These are phyloP conservation scores for Pelochelys cantorii DNA, from an alignment of 2,797 vertebrate genomes.

Conservation along the genomic window DNA sequence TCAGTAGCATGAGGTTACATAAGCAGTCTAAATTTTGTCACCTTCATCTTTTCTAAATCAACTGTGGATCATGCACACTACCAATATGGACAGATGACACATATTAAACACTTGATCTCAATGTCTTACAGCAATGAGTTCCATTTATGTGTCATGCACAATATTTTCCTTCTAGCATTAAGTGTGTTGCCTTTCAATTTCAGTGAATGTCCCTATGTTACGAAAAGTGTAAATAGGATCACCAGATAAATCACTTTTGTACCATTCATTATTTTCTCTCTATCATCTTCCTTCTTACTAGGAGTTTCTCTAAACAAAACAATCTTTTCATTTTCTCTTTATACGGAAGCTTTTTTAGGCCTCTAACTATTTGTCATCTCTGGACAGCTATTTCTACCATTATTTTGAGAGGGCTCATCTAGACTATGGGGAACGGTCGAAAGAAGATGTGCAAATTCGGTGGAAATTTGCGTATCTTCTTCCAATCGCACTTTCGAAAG, in stretches of 20 bases:
- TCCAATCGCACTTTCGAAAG: too few species aligned
- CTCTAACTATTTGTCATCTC: background rate
- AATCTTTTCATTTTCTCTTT: background rate
- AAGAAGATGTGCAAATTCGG: too few species aligned
- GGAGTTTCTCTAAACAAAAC: background rate
- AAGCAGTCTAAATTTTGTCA: background rate
- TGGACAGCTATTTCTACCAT: background rate
- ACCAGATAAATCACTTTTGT: background rate
- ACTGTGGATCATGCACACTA: rapidly evolving
- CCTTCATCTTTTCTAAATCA: background rate
- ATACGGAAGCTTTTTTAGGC: background rate
- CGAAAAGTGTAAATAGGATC: background rate
- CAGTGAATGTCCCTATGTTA: background rate
- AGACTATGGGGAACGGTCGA: too few species aligned
- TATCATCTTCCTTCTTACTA: background rate
- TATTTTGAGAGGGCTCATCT: too few species aligned
- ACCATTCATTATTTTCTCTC: background rate
- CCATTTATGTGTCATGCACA: background rate
- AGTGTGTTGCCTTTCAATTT: background rate
- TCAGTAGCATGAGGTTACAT: background rate
- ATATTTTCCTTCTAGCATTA: background rate
- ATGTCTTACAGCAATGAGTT: background rate
- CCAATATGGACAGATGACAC: background rate
- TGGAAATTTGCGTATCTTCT: too few species aligned
- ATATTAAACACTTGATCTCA: background rate